Evolutionary conservation across 2,888 invertebrate genomes (phyloP).

Genomic region (Acrocera orbiculus): DNA sequence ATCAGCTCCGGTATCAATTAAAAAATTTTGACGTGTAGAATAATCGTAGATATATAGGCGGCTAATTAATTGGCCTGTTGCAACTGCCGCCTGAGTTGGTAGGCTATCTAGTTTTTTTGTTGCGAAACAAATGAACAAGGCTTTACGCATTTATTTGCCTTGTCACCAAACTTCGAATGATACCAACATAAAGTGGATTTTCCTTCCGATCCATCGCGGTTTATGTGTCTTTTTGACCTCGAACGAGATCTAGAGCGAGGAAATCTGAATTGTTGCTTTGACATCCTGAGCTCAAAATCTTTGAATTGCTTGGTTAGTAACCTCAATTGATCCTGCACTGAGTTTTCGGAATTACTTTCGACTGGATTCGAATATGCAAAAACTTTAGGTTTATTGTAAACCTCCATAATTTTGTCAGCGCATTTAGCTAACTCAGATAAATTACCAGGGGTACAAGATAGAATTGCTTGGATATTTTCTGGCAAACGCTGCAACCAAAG

Average conservation of each 20-base stretch:
- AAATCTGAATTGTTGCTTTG: not conserved
- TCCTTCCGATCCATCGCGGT: no score
- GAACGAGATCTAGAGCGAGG: not conserved
- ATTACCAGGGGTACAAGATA: not conserved
- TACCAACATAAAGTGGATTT: not conserved
- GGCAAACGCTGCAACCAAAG: not conserved
- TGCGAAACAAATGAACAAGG: not conserved
- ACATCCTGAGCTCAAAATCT: not conserved
- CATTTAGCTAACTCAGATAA: not conserved
- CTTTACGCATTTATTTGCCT: not conserved
- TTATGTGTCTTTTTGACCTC: not conserved
- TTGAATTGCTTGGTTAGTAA: not conserved
- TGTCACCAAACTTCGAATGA: not conserved
- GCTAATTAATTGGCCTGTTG: not conserved
- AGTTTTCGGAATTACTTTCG: no score
- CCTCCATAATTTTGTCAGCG: not conserved
- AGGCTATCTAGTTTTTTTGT: not conserved
- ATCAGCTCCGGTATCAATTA: not conserved
- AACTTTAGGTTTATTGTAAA: not conserved
- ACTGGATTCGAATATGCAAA: not conserved
- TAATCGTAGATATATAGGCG: not conserved
- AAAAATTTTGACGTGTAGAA: not conserved
- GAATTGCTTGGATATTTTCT: not conserved
- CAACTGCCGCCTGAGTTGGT: not conserved
- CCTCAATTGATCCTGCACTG: no score